Evolutionary conservation across 1,140 invertebrate species (phyloP).

Genomic region (Eurosta solidaginis): DNA sequence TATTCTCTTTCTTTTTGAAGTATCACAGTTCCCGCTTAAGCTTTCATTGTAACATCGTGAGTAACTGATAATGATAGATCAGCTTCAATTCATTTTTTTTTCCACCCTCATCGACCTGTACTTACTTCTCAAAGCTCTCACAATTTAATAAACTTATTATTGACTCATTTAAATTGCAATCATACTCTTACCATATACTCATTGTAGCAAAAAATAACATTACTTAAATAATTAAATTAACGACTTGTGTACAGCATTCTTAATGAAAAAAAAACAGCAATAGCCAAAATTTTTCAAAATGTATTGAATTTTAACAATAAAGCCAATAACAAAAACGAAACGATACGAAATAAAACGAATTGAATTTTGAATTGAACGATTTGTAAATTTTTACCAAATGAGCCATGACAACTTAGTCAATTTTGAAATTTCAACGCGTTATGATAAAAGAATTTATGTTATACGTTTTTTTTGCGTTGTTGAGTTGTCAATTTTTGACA

Average conservation of each 20-base stretch:
- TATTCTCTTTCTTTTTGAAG: no score
- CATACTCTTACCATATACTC: background rate
- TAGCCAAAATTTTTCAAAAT: background rate
- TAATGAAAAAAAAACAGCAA: background rate
- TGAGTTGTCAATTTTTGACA: background rate
- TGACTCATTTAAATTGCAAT: no score
- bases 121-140: background rate
- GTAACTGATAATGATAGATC: no score
- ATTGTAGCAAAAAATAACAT: background rate
- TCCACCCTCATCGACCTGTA: background rate
- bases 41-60: no score
- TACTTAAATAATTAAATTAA: background rate
- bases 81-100: no score
- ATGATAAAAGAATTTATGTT: background rate
- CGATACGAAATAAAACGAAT: conserved; percentile 13
- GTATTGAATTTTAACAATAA: conserved; percentile 7
- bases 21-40: no score
- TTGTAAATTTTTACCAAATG: conserved; percentile 33
- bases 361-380: conserved; percentile 24
- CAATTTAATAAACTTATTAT: background rate
- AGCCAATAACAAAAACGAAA: background rate
- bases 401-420: conserved; percentile 22
- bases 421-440: background rate
- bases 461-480: background rate
- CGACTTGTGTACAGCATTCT: background rate